Base-by-base conservation (phyloP, 2,888 invertebrate species). In the Leptarthrus brevirostris region DNA sequence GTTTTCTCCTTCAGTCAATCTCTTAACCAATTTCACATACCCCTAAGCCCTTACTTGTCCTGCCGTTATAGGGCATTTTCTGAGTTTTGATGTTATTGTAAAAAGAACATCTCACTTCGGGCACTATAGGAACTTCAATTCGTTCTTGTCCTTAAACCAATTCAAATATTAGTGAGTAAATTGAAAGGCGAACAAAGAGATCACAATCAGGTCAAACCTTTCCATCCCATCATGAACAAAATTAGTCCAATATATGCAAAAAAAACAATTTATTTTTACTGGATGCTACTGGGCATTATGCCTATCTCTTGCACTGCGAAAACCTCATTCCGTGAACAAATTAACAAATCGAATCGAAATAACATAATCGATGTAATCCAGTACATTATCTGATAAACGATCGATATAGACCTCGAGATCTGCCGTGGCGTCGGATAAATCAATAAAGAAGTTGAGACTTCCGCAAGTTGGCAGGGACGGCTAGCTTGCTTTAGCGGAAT, bases 351-450 rank as follows among this genome's bases (percentile, higher is more conserved):
- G 56, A 56, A 26, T 30, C 30, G 30, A 30, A 8, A 16, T n/a
- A 26, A 56, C 8, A 56, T 56, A 56, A 56, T 56, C 56, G 56
- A 56, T 34, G 56, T 56, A 56, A 56, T 56, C 30, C 56, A 56
- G 56, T 30, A 30, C 56, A 56, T 56, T 56, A 56, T 16, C 56
- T 16, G 56, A 56, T 56, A 56, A 56, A 56, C 56, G 56, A 30
- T 24, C 16, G 26, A 2, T 14, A 16, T 30, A 30, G 30, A 30
- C 30, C 30, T 30, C 30, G 8, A 30, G 30, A 30, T 26, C 26
- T n/a, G n/a, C 56, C 56, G 18, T 22, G 14, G 6, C 16, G 56
- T n/a, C n/a, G n/a, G 5, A 6, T 12, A 26, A n/a, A 24, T 12
- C 12, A 26, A 14, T 14, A 26, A 24, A 30, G 14, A 30, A 24